Evolutionary conservation across 2,113 vertebrate genomes (phyloP).

Genomic region (Brachionichthys hirsutus): DNA sequence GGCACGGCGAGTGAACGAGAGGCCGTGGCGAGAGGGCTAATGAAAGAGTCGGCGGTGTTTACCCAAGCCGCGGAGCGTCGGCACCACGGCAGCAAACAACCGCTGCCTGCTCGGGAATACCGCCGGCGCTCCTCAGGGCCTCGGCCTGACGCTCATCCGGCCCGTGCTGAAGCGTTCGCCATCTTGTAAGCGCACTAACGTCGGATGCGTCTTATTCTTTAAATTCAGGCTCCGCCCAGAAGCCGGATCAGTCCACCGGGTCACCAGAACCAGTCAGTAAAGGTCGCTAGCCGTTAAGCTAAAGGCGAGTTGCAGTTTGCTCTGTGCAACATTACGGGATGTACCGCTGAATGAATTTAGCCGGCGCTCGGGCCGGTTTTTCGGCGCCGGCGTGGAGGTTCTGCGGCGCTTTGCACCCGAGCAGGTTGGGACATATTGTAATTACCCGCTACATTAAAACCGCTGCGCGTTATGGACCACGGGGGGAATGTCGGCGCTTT

Average conservation of each 20-base stretch:
- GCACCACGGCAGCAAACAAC: conserved; percentile 14
- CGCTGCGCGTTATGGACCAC: conserved; percentile 58
- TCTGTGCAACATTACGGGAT: no score
- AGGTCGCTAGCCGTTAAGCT: no score
- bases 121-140: not conserved
- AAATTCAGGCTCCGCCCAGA: no score
- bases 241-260: no score
- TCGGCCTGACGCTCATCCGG: no score
- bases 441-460: conserved; percentile 73
- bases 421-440: conserved; percentile 64
- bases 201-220: no score
- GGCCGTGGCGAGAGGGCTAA: conserved; percentile 56
- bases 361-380: no score
- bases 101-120: conserved; percentile 10
- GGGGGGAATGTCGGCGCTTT: conserved; percentile 44
- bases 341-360: no score
- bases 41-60: conserved; percentile 65
- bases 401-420: conserved; percentile 2
- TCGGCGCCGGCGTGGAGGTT: not conserved
- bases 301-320: no score
- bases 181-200: no score
- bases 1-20: conserved; percentile 47
- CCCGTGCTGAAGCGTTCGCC: no score
- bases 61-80: conserved; percentile 58
- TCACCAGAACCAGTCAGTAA: no score